Evolutionary conservation across 2,113 vertebrate genomes (phyloP).

Genomic region (Paratilapia polleni): DNA sequence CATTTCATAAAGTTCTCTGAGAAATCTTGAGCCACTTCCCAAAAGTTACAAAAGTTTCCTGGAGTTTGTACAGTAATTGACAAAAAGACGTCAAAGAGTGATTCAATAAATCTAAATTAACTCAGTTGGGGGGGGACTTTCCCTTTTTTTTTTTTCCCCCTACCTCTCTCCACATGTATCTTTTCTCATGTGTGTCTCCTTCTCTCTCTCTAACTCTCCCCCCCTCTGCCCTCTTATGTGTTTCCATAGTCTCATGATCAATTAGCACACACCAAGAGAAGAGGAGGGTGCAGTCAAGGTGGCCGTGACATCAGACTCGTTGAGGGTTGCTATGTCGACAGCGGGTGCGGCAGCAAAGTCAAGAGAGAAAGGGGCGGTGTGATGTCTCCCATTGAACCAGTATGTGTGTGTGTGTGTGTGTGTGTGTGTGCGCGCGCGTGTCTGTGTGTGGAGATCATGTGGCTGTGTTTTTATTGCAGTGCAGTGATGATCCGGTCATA

Average conservation of each 20-base stretch:
- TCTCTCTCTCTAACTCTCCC: neutral
- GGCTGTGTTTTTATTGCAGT: slow-evolving; percentile 45
- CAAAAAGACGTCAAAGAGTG: slow-evolving; percentile 26
- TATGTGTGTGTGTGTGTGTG: slow-evolving; percentile 3
- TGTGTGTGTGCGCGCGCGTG: neutral
- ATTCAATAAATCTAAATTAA: slow-evolving; percentile 45
- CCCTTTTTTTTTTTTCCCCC: neutral
- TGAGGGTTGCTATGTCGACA: slow-evolving; percentile 22
- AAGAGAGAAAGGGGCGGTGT: slow-evolving; percentile 44
- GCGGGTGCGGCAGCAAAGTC: slow-evolving; percentile 36
- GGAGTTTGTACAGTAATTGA: slow-evolving; percentile 32
- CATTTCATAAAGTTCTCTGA: neutral
- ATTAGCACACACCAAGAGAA: slow-evolving; percentile 17
- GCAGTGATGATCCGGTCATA: slow-evolving; percentile 54
- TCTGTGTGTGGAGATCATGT: slow-evolving; percentile 23
- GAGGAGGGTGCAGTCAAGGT: slow-evolving; percentile 17
- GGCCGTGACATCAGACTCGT: slow-evolving; percentile 18
- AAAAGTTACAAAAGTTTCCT: neutral
- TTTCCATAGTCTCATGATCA: slow-evolving; percentile 61
- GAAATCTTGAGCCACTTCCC: neutral
- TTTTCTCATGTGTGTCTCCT: neutral
- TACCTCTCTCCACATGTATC: neutral
- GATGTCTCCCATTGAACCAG: slow-evolving; percentile 29
- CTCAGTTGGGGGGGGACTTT: slow-evolving; percentile 23
- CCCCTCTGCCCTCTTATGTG: slow-evolving; percentile 13